Evolutionary conservation across 2,113 vertebrate genomes (phyloP).

Genomic region (Emydura subglobosa): DNA sequence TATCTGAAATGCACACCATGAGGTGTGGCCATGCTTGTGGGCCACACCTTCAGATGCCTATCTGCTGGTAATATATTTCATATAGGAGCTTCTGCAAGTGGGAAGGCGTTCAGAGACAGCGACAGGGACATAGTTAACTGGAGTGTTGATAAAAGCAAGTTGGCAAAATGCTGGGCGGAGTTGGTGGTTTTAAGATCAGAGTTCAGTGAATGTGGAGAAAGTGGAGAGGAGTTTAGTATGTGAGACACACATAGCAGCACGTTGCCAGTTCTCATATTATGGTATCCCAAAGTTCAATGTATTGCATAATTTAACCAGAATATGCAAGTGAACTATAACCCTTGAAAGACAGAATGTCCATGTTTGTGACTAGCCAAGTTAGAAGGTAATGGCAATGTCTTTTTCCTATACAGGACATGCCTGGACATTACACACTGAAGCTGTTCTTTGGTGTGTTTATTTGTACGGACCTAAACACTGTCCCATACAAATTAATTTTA

Average conservation of each 20-base stretch:
- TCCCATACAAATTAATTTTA: neutral
- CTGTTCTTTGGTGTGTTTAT: neutral
- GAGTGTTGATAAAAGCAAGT: rapidly evolving
- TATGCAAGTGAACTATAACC: neutral
- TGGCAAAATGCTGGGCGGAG: neutral
- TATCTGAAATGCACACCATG: neutral
- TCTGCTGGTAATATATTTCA: neutral
- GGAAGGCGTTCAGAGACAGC: neutral
- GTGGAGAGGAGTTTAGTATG: neutral
- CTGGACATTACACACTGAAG: neutral
- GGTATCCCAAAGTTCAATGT: neutral
- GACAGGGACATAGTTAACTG: rapidly evolving
- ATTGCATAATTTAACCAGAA: neutral
- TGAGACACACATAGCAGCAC: neutral
- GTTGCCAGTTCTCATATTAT: neutral
- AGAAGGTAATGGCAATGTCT: neutral
- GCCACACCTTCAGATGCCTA: neutral
- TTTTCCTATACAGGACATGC: neutral
- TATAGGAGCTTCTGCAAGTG: neutral
- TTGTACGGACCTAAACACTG: neutral
- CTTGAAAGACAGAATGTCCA: neutral
- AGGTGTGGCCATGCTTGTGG: neutral
- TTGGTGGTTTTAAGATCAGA: neutral
- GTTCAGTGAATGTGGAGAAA: neutral
- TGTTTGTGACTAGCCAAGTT: neutral